Conservation (phyloP, 2,797 vertebrate species). For the Oophaga sylvatica region DNA sequence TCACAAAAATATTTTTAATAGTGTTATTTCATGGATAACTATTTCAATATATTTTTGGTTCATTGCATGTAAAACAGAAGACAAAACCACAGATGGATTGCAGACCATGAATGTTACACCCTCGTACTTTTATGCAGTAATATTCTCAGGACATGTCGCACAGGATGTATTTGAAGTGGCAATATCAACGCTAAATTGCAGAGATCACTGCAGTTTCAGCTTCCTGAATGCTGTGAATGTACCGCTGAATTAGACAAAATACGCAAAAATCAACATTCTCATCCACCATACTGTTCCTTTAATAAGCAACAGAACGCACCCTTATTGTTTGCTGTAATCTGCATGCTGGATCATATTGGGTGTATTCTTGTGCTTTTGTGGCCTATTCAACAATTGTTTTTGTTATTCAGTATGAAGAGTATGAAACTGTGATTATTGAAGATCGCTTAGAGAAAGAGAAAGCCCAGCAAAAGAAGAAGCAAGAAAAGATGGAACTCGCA, state of each 20-base stretch:
- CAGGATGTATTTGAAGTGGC: too few relatives aligned
- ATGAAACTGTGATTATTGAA: constrained; percentile 82
- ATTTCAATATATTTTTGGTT: too few relatives aligned
- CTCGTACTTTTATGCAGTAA: neutral
- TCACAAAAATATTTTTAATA: neutral
- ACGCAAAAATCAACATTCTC: too few relatives aligned
- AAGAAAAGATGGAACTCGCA: constrained; percentile 70
- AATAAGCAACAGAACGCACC: too few relatives aligned
- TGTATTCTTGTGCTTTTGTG: neutral
- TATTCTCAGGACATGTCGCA: too few relatives aligned
- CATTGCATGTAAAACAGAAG: neutral
- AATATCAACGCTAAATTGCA: too few relatives aligned
- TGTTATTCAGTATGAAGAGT: constrained; percentile 75
- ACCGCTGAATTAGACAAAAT: too few relatives aligned
- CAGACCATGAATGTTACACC: neutral
- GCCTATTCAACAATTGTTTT: neutral
- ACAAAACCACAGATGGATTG: neutral
- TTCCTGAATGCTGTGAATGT: too few relatives aligned
- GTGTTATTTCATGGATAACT: too few relatives aligned
- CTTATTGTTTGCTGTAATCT: neutral
- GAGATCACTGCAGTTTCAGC: too few relatives aligned
- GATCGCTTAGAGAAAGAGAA: constrained; percentile 82
- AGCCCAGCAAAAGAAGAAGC: constrained; percentile 68
- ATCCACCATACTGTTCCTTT: too few relatives aligned
- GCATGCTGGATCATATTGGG: neutral